Evolutionary conservation across 2,113 vertebrate species (phyloP).

Genomic region (Morone chrysops): DNA sequence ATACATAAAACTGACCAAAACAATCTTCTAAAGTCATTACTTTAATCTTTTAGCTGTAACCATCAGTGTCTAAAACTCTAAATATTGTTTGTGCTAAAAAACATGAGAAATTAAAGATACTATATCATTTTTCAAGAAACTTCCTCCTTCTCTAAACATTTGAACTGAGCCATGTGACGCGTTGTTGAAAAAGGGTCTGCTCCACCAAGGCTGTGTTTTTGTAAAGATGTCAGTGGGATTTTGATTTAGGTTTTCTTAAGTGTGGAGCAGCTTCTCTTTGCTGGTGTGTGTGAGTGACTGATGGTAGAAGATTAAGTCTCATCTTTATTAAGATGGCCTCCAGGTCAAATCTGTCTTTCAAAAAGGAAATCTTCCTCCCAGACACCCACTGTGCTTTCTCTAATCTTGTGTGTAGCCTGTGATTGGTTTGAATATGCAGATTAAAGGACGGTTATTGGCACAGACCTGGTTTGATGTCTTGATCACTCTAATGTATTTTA

Average conservation of each 20-base stretch:
- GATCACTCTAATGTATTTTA: not conserved
- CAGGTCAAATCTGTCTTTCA: constrained; percentile 40
- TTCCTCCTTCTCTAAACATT: too few species aligned
- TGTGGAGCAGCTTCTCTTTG: not conserved
- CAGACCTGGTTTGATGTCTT: constrained; percentile 20
- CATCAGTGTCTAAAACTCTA: too few species aligned
- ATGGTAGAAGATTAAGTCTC: constrained; percentile 43
- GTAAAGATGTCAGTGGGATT: not conserved
- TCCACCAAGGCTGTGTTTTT: too few species aligned
- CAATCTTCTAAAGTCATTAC: too few species aligned
- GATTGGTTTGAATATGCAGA: constrained; percentile 53
- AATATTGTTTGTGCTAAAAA: too few species aligned
- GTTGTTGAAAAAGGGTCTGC: too few species aligned
- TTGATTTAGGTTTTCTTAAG: not conserved
- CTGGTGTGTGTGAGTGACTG: not conserved
- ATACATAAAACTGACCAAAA: too few species aligned
- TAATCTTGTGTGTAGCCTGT: constrained; percentile 48
- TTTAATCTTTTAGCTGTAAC: too few species aligned
- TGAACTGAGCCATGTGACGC: too few species aligned
- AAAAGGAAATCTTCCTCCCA: constrained; percentile 16
- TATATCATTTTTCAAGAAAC: too few species aligned
- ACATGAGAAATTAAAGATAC: too few species aligned
- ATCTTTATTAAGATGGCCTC: constrained; percentile 14
- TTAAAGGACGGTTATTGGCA: constrained; percentile 15
- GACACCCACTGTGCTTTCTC: constrained; percentile 22